Evolutionary conservation across 1,140 invertebrate genomes (phyloP).

Genomic region (Geopemphigus sp.): DNA sequence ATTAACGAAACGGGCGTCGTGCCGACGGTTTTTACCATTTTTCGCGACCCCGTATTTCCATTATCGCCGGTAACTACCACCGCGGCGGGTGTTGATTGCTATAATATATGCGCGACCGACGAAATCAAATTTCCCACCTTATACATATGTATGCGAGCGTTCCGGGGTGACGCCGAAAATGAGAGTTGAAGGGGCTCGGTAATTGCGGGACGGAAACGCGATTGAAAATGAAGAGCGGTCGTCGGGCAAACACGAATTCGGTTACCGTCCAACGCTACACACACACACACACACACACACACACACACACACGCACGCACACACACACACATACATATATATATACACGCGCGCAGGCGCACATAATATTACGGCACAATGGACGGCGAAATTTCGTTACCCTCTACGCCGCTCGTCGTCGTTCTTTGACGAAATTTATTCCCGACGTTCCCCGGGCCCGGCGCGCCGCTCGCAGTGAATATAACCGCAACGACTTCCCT

Average conservation of each 20-base stretch:
- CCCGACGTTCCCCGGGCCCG: neutral
- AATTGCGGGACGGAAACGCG: slow-evolving; percentile 24
- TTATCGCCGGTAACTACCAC: neutral
- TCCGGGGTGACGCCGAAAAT: neutral
- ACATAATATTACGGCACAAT: too few species aligned
- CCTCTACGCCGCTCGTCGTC: neutral
- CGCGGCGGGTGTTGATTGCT: slow-evolving; percentile 3
- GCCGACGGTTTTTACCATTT: neutral
- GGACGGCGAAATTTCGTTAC: neutral
- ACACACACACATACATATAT: neutral
- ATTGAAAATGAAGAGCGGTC: slow-evolving; percentile 22
- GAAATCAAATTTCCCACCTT: slow-evolving; percentile 28
- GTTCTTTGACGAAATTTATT: neutral
- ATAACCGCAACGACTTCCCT: neutral
- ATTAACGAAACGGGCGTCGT: neutral
- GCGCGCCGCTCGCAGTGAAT: neutral
- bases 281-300: too few species aligned
- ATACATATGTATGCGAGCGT: neutral
- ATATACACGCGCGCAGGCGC: neutral
- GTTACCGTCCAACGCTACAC: too few species aligned
- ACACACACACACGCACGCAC: too few species aligned
- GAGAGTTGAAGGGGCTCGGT: neutral
- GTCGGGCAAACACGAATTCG: neutral
- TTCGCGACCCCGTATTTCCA: neutral
- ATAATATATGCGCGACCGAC: neutral